Percentiles rank a stretch among this genome's conserved stretches.
Evolutionary conservation across 2,888 invertebrate genomes (phyloP).

Genomic region (Drosophila parthenogenetica): DNA sequence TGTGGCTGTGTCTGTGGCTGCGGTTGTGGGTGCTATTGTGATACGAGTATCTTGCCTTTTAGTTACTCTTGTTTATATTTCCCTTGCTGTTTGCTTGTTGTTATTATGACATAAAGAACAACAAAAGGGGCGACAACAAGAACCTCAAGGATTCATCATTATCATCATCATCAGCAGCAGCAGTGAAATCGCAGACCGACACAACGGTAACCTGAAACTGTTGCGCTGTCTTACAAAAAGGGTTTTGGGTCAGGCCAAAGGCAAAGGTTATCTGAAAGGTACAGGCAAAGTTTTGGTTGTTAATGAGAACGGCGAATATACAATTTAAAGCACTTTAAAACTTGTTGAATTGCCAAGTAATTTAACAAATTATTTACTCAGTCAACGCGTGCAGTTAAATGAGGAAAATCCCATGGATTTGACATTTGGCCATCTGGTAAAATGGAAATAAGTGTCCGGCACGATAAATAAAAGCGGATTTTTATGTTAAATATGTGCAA

Average conservation of each 20-base stretch:
- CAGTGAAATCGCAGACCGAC: constrained; percentile 14
- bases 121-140: constrained; percentile 22
- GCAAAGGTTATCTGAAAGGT: constrained; percentile 18
- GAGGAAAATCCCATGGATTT: not conserved
- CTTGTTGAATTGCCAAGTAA: constrained; percentile 47
- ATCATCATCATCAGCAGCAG: constrained; percentile 30
- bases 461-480: constrained; percentile 35
- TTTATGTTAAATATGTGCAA: constrained; percentile 26
- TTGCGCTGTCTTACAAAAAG: constrained; percentile 50
- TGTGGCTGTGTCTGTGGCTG: constrained; percentile 19
- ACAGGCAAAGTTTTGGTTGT: constrained; percentile 23
- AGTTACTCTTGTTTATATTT: constrained; percentile 68
- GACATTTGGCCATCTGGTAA: constrained; percentile 14
- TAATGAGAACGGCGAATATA: constrained; percentile 33
- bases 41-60: constrained; percentile 40
- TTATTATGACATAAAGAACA: constrained; percentile 63
- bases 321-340: constrained; percentile 56
- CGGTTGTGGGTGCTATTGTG: constrained; percentile 9
- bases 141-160: constrained; percentile 39
- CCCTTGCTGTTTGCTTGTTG: constrained; percentile 53
- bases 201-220: constrained; percentile 47
- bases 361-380: constrained; percentile 51
- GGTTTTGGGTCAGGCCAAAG: constrained; percentile 30
- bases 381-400: not conserved
- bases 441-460: not conserved